A percentile compares a stretch with the other conserved stretches of the same genome.
Evolutionary conservation across 2,113 vertebrate species (phyloP).

Genomic region (Chrysemys picta): DNA sequence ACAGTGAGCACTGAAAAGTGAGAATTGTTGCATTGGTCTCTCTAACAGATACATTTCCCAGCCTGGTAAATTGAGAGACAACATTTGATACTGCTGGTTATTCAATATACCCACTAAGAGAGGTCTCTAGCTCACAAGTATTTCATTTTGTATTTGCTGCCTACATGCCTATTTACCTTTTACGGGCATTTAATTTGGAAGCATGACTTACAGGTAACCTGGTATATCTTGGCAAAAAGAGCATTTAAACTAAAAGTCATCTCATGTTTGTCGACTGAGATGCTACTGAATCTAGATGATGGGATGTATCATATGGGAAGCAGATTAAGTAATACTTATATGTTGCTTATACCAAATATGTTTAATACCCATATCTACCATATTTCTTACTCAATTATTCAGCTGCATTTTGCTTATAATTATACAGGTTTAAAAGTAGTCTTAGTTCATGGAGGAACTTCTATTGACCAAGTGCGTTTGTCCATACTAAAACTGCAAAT

Average conservation of each 20-base stretch:
- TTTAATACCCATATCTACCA: too few species aligned
- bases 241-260: background rate
- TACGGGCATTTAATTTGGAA: background rate
- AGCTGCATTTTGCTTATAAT: too few species aligned
- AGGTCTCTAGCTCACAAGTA: background rate
- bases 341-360: too few species aligned
- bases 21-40: background rate
- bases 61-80: background rate
- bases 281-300: too few species aligned
- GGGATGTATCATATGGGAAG: too few species aligned
- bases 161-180: background rate
- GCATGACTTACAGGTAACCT: background rate
- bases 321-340: too few species aligned
- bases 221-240: background rate
- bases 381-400: too few species aligned
- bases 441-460: too few species aligned
- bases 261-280: background rate
- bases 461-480: too few species aligned
- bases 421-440: too few species aligned
- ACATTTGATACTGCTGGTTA: background rate
- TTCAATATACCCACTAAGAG: background rate
- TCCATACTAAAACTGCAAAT: too few species aligned
- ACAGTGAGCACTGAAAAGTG: background rate
- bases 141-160: background rate
- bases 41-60: background rate